Conservation (phyloP, 2,113 vertebrate genomes). For the Crotophaga sulcirostris region DNA sequence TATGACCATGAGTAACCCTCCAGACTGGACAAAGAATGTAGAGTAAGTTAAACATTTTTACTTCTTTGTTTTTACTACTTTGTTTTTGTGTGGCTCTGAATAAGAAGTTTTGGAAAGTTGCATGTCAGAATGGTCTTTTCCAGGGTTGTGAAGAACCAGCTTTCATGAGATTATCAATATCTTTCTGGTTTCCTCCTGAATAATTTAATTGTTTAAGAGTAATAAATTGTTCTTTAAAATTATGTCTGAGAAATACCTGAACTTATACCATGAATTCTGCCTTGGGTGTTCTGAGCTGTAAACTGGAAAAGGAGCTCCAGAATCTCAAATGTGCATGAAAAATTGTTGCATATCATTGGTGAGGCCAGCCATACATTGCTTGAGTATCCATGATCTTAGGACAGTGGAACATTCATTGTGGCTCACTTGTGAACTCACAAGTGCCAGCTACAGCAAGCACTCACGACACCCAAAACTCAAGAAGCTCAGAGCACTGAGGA, state of each 20-base stretch:
- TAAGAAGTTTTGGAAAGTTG: neutral
- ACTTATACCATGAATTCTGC: neutral
- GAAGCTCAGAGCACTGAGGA: neutral
- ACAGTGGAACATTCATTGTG: neutral
- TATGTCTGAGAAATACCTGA: neutral
- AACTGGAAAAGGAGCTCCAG: neutral
- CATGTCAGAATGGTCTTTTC: neutral
- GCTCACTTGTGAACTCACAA: neutral
- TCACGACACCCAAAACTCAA: neutral
- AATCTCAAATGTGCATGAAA: neutral
- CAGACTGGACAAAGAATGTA: slow-evolving; percentile 96
- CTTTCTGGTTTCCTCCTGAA: neutral
- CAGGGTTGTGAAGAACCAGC: neutral
- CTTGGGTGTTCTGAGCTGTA: neutral
- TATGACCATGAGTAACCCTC: slow-evolving; percentile 98
- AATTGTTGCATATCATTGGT: neutral
- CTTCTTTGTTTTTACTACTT: neutral
- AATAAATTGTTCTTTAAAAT: neutral
- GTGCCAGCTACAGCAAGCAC: neutral
- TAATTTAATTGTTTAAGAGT: neutral
- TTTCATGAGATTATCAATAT: neutral
- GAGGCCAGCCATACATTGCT: neutral
- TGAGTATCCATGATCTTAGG: neutral
- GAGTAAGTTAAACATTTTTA: slow-evolving; percentile 86
- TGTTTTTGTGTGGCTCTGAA: neutral